Conservation (phyloP, 2,113 vertebrate genomes). For the Lipophrys pholis region DNA sequence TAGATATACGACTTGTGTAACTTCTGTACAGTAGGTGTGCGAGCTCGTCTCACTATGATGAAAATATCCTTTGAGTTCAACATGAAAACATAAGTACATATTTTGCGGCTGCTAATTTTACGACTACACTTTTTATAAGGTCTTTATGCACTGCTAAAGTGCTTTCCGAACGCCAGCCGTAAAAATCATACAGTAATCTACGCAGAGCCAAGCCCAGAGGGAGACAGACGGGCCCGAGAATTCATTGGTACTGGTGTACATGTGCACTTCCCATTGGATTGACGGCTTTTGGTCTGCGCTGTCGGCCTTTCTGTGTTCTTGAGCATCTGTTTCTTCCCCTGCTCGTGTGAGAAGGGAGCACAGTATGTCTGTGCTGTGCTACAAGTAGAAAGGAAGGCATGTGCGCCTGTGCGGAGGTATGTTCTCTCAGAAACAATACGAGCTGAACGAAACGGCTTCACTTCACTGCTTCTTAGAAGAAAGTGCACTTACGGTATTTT, state of each 20-base stretch:
- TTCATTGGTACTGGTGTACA: constrained; percentile 19
- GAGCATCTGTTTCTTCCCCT: constrained; percentile 7
- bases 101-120: constrained; percentile 87
- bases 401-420: constrained; percentile 57
- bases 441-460: constrained; percentile 65
- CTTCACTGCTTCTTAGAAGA: constrained; percentile 45
- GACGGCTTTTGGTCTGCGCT: constrained; percentile 11
- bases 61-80: constrained; percentile 78
- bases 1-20: constrained; percentile 61
- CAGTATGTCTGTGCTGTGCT: not conserved
- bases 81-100: constrained; percentile 84
- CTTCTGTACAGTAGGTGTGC: constrained; percentile 59
- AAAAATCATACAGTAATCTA: constrained; percentile 80
- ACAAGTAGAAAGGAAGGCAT: constrained; percentile 27
- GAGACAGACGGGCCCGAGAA: constrained; percentile 56
- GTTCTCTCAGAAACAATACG: constrained; percentile 59
- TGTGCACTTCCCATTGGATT: constrained; percentile 22
- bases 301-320: constrained; percentile 32
- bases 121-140: constrained; percentile 84
- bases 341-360: not conserved
- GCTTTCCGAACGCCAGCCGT: constrained; percentile 79
- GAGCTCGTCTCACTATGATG: constrained; percentile 61
- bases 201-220: constrained; percentile 68
- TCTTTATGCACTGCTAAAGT: constrained; percentile 84
- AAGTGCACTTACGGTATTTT: constrained; percentile 61